Percentiles rank a stretch among this genome's conserved stretches.
Evolutionary conservation across 2,888 invertebrate species (phyloP).

Genomic region (Caenorhabditis angaria): DNA sequence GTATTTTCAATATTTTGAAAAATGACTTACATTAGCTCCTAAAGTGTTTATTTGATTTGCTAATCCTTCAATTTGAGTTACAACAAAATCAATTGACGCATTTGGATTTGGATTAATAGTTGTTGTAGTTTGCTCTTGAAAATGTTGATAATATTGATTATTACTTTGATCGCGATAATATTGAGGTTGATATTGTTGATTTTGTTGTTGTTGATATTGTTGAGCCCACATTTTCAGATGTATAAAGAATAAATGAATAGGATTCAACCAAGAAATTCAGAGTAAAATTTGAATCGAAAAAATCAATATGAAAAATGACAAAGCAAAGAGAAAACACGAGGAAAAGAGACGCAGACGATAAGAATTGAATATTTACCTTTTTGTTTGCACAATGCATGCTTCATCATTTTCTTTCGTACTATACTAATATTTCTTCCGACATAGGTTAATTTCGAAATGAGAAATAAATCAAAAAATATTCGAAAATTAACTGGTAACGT

Average conservation of each 20-base stretch:
- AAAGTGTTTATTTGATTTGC: conserved; percentile 32
- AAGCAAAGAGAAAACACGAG: background rate
- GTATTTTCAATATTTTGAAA: background rate
- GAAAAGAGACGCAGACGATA: background rate
- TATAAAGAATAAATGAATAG: background rate
- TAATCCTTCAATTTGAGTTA: conserved; percentile 44
- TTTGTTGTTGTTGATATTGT: background rate
- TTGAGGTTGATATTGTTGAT: conserved; percentile 1
- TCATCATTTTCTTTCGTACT: background rate
- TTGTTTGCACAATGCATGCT: conserved; percentile 4
- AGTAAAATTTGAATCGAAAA: too few species aligned
- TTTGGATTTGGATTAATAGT: conserved; percentile 43
- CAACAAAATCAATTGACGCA: conserved; percentile 58
- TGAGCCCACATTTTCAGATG: background rate
- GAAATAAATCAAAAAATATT: too few species aligned
- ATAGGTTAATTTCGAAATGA: too few species aligned
- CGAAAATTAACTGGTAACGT: too few species aligned
- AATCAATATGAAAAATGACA: background rate
- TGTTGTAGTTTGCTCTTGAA: conserved; percentile 17
- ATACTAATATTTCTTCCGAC: too few species aligned
- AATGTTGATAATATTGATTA: background rate
- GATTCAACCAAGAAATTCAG: background rate
- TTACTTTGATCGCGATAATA: background rate
- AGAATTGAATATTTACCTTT: background rate
- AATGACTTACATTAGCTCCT: conserved; percentile 21